Evolutionary conservation across 2,888 invertebrate genomes (phyloP), one percentile per base, ranked within the genome.

Genomic region (Thyatira batis): DNA sequence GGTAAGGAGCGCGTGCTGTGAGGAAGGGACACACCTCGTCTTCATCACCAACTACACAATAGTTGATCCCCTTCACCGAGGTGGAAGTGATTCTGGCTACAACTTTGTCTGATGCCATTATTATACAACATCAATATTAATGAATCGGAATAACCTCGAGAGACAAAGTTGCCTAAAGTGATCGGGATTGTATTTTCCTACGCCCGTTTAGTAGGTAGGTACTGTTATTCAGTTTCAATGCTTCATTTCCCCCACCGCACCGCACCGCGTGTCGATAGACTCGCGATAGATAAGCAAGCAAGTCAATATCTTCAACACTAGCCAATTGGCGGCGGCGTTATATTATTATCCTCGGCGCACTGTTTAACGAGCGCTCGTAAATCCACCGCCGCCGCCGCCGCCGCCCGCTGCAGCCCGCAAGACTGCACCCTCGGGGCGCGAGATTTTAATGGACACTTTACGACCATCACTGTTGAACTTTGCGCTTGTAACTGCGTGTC

Each of bases 401-500:
- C 28, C 28, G 11, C 28, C n/a, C n/a, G n/a, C n/a, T n/a, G n/a
- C n/a, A n/a, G 11, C 11, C 11, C 0, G 30, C 1, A 1, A 4
- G 30, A 33, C n/a, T 33, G 30, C 13, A 33, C 30, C 30, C 30
- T 33, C n/a, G 30, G 30, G 30, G 30, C 30, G 30, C 30, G 30
- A 33, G 30, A n/a, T 45, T 23, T 45, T 45, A 45, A 45, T 45
- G 45, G 25, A 45, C 45, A 45, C 45, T 45, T 45, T 45, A 45
- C 45, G 25, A 23, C 23, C 21, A 45, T 11, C 25, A 21, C 23
- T n/a, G 45, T 45, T 23, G 20, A 23, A 23, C 20, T 45, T 45
- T 45, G 20, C 13, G 39, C 30, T 33, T 3, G 30, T 33, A 33
- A 33, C 30, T n/a, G 13, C 30, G 30, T 33, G 30, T 33, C 30